These are phyloP conservation scores for Diplodus sargus DNA, from an alignment of 2,797 vertebrate species.

Conservation along the genomic window DNA sequence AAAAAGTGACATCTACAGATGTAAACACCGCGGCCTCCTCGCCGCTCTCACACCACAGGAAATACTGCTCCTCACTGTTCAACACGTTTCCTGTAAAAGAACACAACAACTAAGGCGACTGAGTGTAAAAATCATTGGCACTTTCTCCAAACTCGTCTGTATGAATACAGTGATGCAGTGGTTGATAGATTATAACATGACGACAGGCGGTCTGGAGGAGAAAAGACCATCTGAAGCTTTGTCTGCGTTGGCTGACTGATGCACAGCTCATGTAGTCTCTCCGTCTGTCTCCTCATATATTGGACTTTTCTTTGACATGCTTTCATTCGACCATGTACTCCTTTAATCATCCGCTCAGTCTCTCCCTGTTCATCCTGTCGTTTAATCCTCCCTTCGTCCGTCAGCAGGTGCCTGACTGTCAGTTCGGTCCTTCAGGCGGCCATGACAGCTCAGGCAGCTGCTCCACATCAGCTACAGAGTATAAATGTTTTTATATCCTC, in stretches of 20 bases:
- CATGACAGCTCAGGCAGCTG: slow-evolving; percentile 23
- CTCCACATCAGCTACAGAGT: slow-evolving; percentile 15
- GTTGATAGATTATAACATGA: slow-evolving; percentile 14
- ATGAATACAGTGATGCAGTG: slow-evolving; percentile 52
- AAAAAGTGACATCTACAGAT: slow-evolving; percentile 49
- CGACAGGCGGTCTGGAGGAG: slow-evolving; percentile 13
- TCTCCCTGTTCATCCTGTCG: neutral
- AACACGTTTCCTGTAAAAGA: slow-evolving; percentile 29
- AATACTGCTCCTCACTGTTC: slow-evolving; percentile 5
- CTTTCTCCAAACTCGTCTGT: slow-evolving; percentile 42
- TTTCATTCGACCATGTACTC: neutral
- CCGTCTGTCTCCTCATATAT: neutral
- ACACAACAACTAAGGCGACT: slow-evolving; percentile 61
- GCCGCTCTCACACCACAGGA: neutral
- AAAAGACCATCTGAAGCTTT: neutral
- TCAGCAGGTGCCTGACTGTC: no score
- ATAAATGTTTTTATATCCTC: slow-evolving; percentile 7
- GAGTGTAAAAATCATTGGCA: slow-evolving; percentile 66
- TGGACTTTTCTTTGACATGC: neutral
- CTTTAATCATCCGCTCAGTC: neutral
- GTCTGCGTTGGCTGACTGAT: neutral
- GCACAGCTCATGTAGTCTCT: neutral
- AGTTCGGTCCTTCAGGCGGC: neutral
- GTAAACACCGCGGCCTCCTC: slow-evolving; percentile 48
- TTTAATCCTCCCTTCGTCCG: neutral